phyloP scores from a whole-genome alignment of 2,113 vertebrate genomes.

The Phainopepla nitens region DNA sequence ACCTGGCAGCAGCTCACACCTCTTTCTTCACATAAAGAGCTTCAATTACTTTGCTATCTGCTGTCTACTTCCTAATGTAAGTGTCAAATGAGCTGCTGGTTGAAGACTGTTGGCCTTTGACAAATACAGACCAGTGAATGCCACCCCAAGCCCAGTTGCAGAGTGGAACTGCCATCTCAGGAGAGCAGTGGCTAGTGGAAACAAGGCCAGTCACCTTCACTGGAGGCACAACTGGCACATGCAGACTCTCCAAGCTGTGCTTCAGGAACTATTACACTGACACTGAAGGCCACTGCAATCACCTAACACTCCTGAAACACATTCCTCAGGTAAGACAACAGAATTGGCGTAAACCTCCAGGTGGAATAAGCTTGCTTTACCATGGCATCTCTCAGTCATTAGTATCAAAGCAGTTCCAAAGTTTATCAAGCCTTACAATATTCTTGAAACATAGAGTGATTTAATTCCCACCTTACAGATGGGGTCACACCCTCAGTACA shows the following conservation, averaged over 20 bases:
- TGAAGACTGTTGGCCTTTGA: not conserved
- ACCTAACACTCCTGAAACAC: not conserved
- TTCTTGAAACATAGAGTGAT: not conserved
- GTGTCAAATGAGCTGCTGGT: not conserved
- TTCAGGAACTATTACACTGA: not conserved
- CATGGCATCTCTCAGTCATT: not conserved
- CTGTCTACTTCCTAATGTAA: not conserved
- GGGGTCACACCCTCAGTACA: not conserved
- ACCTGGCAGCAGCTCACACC: not conserved
- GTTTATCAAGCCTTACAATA: conserved; percentile 20
- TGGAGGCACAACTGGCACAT: not conserved
- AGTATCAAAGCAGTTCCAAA: not conserved
- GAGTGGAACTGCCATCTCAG: not conserved
- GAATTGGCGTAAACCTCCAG: not conserved
- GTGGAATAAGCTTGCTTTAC: not conserved
- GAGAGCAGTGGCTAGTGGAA: not conserved
- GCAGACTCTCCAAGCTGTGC: not conserved
- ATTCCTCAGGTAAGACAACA: not conserved
- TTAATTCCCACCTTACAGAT: not conserved
- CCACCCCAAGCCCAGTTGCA: not conserved
- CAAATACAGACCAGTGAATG: not conserved
- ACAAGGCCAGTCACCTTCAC: not conserved
- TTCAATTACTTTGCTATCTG: not conserved
- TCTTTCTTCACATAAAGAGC: not conserved
- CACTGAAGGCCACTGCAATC: not conserved